These are phyloP conservation scores for Zonitis immaculata DNA, from an alignment of 2,888 invertebrate species.

Conservation along the genomic window DNA sequence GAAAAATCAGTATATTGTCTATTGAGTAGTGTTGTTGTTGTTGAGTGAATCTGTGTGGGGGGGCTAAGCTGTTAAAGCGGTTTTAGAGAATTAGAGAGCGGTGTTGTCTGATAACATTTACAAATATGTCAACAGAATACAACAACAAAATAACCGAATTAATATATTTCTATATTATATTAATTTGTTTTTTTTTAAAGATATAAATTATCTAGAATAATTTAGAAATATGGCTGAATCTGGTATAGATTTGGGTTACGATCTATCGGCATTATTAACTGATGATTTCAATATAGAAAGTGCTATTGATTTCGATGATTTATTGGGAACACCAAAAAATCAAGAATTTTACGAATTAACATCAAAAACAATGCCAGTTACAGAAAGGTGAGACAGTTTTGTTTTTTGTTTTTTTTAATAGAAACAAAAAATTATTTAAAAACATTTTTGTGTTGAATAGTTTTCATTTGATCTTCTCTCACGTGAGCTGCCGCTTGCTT, in stretches of 20 bases:
- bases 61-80: no score
- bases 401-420: no score
- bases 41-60: constrained; percentile 11
- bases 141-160: constrained; percentile 8
- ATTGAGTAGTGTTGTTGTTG: constrained; percentile 27
- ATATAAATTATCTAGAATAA: constrained; percentile 8
- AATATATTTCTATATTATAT: not conserved
- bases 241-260: constrained; percentile 62
- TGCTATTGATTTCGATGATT: constrained; percentile 51
- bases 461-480: constrained; percentile 17
- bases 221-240: constrained; percentile 53
- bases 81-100: no score
- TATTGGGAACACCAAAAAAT: constrained; percentile 52
- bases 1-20: constrained; percentile 29
- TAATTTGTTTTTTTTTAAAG: not conserved
- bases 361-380: constrained; percentile 56
- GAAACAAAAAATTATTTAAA: not conserved
- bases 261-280: constrained; percentile 53
- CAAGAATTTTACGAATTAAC: constrained; percentile 62
- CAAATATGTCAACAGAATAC: constrained; percentile 13
- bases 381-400: constrained; percentile 53
- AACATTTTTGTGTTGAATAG: not conserved
- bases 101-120: constrained; percentile 8
- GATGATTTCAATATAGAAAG: constrained; percentile 51
- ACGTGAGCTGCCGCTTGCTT: constrained; percentile 27